phyloP scores from a whole-genome alignment of 1,140 invertebrate species.

The Druon quercuslanigerum region DNA sequence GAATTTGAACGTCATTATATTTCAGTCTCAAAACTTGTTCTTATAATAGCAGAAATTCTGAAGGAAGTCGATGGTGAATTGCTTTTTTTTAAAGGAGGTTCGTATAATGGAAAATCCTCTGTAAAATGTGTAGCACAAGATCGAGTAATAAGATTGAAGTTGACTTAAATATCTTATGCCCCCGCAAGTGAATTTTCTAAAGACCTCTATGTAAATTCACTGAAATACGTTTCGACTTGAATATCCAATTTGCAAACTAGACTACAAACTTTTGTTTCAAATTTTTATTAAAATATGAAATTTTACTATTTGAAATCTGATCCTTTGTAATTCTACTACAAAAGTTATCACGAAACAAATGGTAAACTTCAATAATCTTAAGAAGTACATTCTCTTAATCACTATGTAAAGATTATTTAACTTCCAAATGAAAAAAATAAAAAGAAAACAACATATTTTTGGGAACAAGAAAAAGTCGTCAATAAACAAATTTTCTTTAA shows the following conservation, averaged over 20 bases:
- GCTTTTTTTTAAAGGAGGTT: neutral
- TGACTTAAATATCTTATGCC: neutral
- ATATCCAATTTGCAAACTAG: neutral
- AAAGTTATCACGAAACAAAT: too few relatives aligned
- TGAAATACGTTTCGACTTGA: neutral
- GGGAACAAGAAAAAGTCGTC: too few relatives aligned
- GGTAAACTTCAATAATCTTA: too few relatives aligned
- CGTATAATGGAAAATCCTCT: neutral
- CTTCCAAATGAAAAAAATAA: too few relatives aligned
- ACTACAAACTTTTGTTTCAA: neutral
- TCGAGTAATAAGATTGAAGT: neutral
- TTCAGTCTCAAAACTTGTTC: neutral
- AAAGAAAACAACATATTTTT: too few relatives aligned
- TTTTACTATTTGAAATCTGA: neutral
- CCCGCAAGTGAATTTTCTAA: neutral
- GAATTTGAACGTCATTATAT: constrained; percentile 19
- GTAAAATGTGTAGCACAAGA: neutral
- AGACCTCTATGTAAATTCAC: neutral
- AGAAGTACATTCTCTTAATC: too few relatives aligned
- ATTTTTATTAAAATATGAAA: neutral
- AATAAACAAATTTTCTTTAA: too few relatives aligned
- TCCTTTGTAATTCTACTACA: too few relatives aligned
- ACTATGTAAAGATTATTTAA: too few relatives aligned
- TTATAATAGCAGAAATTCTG: neutral
- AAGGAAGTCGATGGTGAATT: neutral